phyloP scores from a whole-genome alignment of 2,888 invertebrate genomes.

The Scaptomyza flava region DNA sequence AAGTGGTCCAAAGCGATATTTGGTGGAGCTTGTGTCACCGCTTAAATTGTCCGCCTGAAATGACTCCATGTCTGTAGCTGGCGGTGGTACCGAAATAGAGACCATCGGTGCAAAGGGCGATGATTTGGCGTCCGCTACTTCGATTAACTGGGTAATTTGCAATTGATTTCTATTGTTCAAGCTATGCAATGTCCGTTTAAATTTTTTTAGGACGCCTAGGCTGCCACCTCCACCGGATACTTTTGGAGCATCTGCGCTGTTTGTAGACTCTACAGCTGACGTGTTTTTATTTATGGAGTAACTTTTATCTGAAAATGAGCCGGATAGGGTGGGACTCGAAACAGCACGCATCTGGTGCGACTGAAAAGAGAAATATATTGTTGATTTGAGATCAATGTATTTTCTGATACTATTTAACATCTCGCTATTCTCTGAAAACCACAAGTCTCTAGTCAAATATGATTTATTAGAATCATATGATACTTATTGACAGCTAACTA shows the following conservation, averaged over 20 bases:
- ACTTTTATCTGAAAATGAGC: slow-evolving; percentile 31
- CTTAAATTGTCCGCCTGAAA: neutral
- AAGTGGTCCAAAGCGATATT: slow-evolving; percentile 88
- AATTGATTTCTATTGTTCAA: slow-evolving; percentile 79
- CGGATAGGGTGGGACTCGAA: slow-evolving; percentile 83
- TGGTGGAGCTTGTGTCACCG: slow-evolving; percentile 62
- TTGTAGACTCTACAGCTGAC: slow-evolving; percentile 4
- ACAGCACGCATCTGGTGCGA: slow-evolving; percentile 83
- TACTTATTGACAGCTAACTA: neutral
- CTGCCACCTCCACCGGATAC: slow-evolving; percentile 19
- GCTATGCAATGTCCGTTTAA: slow-evolving; percentile 88
- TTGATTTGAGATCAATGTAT: neutral
- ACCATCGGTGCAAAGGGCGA: slow-evolving; percentile 49
- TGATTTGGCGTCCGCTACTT: slow-evolving; percentile 28
- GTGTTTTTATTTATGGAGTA: slow-evolving; percentile 17
- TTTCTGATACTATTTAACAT: slow-evolving; percentile 12
- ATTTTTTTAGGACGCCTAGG: slow-evolving; percentile 88
- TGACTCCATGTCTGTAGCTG: slow-evolving; percentile 13
- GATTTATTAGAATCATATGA: slow-evolving; percentile 15
- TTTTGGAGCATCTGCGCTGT: slow-evolving; percentile 2
- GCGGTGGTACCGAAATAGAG: slow-evolving; percentile 36
- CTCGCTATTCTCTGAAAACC: slow-evolving; percentile 41
- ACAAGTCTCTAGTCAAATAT: slow-evolving; percentile 42
- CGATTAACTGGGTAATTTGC: slow-evolving; percentile 53
- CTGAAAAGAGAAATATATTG: slow-evolving; percentile 51